Percentiles rank a stretch among this genome's conserved stretches.
phyloP scores from a whole-genome alignment of 2,113 vertebrate species.

The Hippolais icterina region DNA sequence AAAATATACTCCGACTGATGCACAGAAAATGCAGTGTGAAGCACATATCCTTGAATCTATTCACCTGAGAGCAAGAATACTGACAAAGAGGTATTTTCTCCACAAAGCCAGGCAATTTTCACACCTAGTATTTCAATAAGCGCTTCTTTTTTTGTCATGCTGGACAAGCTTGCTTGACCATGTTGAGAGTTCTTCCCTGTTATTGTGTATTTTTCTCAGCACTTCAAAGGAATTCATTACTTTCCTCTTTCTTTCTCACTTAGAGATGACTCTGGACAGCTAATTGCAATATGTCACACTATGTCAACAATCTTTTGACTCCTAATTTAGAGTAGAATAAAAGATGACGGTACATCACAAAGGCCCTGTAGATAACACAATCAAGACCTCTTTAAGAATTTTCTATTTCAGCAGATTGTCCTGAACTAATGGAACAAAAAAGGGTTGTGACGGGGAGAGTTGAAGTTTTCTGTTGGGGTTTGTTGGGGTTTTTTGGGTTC shows the following conservation, averaged over 20 bases:
- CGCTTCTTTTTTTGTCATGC: not conserved
- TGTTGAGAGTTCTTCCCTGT: not conserved
- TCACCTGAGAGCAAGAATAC: not conserved
- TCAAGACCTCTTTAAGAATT: not conserved
- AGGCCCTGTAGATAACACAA: not conserved
- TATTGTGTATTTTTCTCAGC: not conserved
- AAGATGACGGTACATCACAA: not conserved
- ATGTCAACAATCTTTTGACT: not conserved
- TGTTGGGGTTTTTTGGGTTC: too few species aligned
- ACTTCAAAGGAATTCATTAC: not conserved
- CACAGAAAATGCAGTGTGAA: not conserved
- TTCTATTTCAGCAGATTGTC: not conserved
- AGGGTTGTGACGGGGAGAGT: rapidly evolving
- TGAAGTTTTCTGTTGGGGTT: not conserved
- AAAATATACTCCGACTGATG: not conserved
- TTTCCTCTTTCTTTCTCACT: not conserved
- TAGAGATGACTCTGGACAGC: not conserved
- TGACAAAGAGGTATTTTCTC: not conserved
- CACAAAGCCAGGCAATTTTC: not conserved
- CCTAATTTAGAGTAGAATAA: not conserved
- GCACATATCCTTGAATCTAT: not conserved
- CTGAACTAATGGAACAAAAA: not conserved
- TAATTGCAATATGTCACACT: not conserved
- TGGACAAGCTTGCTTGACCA: not conserved
- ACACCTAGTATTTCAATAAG: not conserved